Evolutionary conservation across 2,888 invertebrate species (phyloP), one percentile per base, ranked within the genome.

Genomic region (Himalopsyche anomala): DNA sequence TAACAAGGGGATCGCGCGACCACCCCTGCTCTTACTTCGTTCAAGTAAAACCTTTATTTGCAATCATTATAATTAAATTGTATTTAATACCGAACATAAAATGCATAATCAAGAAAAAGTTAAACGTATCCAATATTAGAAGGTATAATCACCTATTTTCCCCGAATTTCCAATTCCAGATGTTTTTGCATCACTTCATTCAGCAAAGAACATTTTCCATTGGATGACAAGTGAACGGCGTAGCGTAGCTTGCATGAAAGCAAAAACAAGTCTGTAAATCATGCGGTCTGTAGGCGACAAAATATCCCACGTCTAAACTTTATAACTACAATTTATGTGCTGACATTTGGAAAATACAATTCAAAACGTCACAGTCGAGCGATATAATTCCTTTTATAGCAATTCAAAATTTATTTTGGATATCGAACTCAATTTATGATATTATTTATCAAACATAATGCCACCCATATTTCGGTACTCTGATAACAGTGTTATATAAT

Each of bases 261-360:
- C 86, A 86, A 87, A 86, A 87, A 87, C 87, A 87, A 86, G 85
- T 74, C 83, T 80, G 86, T 87, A 87, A 87, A 87, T 87, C 87
- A 84, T 83, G 80, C 87, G 81, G 85, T 81, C 83, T 74, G 81
- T 62, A 80, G 79, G 87, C 86, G 86, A 87, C 87, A 86, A 87
- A 87, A 87, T 85, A 82, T 84, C 86, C 83, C 69, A 51, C 55
- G 86, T 81, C 86, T 84, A 42, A 85, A 87, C 87, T 87, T 87
- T 86, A 83, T 86, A 87, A 86, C 87, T 87, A 86, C 84, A 82
- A 87, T 87, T 87, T 87, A 87, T 86, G 87, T 82, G 81, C 84
- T 84, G 83, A 42, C 80, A 84, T 81, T 84, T 80, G 84, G 84
- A 74, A 74, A 74, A 74, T 74, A 74, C 74, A 74, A 74, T 74